Conservation (phyloP, 2,113 vertebrate genomes). For the Oryzias woworae region DNA sequence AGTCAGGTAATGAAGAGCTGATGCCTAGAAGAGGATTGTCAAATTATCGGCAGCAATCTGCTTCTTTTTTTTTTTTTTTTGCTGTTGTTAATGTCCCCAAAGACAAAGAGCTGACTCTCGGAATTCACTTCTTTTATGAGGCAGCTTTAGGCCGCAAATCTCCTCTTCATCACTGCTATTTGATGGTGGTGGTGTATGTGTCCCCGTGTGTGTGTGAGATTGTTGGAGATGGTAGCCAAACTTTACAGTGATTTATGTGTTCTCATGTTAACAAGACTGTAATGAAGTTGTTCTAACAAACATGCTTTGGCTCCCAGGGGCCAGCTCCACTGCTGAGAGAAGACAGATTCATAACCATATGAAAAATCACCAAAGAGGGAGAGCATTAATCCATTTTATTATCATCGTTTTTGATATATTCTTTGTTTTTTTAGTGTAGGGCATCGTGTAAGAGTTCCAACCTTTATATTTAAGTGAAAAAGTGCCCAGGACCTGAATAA, state of each 20-base stretch:
- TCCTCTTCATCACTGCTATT: slow-evolving; percentile 32
- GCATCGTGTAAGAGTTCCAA: no score
- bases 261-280: slow-evolving; percentile 60
- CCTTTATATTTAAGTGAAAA: no score
- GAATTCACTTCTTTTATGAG: slow-evolving; percentile 48
- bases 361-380: neutral
- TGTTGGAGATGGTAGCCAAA: slow-evolving; percentile 11
- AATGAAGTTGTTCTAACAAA: slow-evolving; percentile 66
- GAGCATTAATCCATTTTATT: neutral
- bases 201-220: slow-evolving; percentile 13
- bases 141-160: slow-evolving; percentile 62
- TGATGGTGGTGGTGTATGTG: slow-evolving; percentile 14
- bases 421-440: no score
- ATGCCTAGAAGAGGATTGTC: slow-evolving; percentile 60
- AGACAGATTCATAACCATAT: slow-evolving; percentile 11
- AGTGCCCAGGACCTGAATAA: no score
- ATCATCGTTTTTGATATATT: no score
- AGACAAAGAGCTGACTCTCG: slow-evolving; percentile 74
- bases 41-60: slow-evolving; percentile 71
- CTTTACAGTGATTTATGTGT: slow-evolving; percentile 71
- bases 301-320: slow-evolving; percentile 52
- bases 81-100: slow-evolving; percentile 67
- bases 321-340: slow-evolving; percentile 6
- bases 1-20: slow-evolving; percentile 74
- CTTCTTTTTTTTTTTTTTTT: slow-evolving; percentile 39